Evolutionary conservation across 92 coral and sea anemone species (phyloP).

Genomic region (Zoanthus sansibaricus): DNA sequence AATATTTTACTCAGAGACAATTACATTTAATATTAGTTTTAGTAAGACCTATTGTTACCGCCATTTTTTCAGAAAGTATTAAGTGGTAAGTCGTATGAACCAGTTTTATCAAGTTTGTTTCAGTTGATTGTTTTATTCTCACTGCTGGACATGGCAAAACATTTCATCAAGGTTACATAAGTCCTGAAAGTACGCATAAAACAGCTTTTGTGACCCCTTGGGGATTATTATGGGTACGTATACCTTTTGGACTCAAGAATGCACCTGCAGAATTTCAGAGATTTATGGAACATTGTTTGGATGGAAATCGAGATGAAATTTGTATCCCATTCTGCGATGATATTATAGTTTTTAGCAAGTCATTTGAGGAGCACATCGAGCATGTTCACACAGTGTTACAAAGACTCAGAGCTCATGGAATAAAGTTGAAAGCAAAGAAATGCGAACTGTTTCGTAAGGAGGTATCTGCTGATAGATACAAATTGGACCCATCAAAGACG

Average conservation of each 20-base stretch:
- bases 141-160: conserved; percentile 71
- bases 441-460: conserved; percentile 64
- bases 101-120: too few relatives aligned
- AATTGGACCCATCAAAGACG: conserved; percentile 59
- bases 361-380: conserved; percentile 63
- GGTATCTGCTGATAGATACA: conserved; percentile 71
- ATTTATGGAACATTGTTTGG: conserved; percentile 71
- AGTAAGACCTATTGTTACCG: too few relatives aligned
- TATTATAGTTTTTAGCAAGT: conserved; percentile 60
- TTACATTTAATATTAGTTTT: too few relatives aligned
- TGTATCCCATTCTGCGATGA: conserved; percentile 76
- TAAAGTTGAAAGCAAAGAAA: conserved; percentile 68
- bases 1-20: too few relatives aligned
- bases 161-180: conserved; percentile 73
- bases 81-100: too few relatives aligned
- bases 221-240: conserved; percentile 77
- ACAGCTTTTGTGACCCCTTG: conserved; percentile 81
- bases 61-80: too few relatives aligned
- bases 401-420: conserved; percentile 56
- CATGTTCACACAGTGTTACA: conserved; percentile 58
- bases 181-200: conserved; percentile 55
- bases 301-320: conserved; percentile 60
- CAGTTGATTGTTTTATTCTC: not conserved
- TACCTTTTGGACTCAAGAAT: conserved; percentile 72
- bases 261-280: conserved; percentile 74